Evolutionary conservation across 1,140 invertebrate genomes (phyloP).

Genomic region (Zaprionus taronus): DNA sequence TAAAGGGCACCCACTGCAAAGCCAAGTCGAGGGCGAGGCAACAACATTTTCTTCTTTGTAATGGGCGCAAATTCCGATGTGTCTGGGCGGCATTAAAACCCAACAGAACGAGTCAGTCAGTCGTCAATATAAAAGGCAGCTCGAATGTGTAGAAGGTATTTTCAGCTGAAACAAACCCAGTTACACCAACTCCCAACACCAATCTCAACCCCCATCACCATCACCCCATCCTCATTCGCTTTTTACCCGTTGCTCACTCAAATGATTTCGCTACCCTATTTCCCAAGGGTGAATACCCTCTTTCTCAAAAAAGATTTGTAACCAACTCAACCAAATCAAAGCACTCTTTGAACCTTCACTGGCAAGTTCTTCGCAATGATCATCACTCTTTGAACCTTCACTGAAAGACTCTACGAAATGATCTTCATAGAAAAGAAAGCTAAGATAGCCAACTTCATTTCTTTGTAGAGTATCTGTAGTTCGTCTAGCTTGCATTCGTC

Average conservation of each 20-base stretch:
- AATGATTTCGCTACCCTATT: background rate
- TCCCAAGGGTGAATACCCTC: background rate
- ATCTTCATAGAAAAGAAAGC: background rate
- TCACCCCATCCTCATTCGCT: background rate
- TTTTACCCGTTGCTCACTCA: slow-evolving; percentile 1
- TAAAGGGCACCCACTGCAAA: background rate
- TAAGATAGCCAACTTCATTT: background rate
- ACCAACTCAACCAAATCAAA: too few species aligned
- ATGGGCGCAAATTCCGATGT: slow-evolving; percentile 63
- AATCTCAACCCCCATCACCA: background rate
- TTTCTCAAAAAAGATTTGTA: too few species aligned
- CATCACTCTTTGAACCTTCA: too few species aligned
- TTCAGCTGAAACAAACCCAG: background rate
- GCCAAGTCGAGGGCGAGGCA: slow-evolving; percentile 3
- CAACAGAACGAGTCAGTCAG: slow-evolving; percentile 19
- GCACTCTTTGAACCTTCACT: too few species aligned
- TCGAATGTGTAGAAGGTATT: slow-evolving; percentile 35
- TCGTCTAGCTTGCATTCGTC: background rate
- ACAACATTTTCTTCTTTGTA: slow-evolving; percentile 58
- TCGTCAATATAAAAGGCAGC: slow-evolving; percentile 48
- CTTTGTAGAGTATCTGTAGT: slow-evolving; percentile 2
- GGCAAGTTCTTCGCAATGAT: too few species aligned
- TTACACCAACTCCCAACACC: too few species aligned
- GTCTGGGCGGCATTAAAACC: slow-evolving; percentile 49
- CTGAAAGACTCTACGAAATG: background rate